Conservation (phyloP, 1,140 invertebrate genomes). For the Brachionus paranguensis region DNA sequence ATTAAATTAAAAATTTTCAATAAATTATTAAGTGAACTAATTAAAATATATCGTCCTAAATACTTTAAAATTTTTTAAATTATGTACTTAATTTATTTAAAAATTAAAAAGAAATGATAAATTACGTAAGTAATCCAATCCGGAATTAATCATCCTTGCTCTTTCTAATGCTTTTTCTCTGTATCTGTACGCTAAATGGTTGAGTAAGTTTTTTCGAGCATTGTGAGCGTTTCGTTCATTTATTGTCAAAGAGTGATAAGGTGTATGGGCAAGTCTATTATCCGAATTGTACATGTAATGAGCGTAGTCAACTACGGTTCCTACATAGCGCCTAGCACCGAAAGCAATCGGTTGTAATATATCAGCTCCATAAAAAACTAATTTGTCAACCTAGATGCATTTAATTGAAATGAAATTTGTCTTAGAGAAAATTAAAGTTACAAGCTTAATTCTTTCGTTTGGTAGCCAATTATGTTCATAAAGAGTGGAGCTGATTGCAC, state of each 20-base stretch:
- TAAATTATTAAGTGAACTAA: no score
- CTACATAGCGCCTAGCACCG: constrained; percentile 48
- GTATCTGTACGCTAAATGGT: constrained; percentile 50
- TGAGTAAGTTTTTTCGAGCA: constrained; percentile 48
- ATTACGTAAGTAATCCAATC: neutral
- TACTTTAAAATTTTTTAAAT: neutral
- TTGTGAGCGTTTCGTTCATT: constrained; percentile 53
- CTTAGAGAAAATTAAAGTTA: constrained; percentile 41
- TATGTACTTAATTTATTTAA: neutral
- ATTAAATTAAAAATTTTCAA: no score
- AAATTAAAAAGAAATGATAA: neutral
- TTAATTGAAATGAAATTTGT: neutral
- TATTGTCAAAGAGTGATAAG: constrained; percentile 53
- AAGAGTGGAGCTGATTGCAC: constrained; percentile 50
- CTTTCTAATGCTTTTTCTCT: constrained; percentile 46
- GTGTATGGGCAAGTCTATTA: constrained; percentile 52
- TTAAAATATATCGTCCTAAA: neutral
- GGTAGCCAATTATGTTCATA: constrained; percentile 49
- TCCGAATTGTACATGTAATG: constrained; percentile 52
- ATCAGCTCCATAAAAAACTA: constrained; percentile 49
- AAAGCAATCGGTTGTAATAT: constrained; percentile 51
- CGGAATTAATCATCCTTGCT: constrained; percentile 36
- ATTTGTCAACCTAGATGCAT: constrained; percentile 49
- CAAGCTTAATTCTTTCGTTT: constrained; percentile 46
- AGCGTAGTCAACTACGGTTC: constrained; percentile 55